Conservation (phyloP, 2,797 vertebrate species). For the Psittacula derbiana region DNA sequence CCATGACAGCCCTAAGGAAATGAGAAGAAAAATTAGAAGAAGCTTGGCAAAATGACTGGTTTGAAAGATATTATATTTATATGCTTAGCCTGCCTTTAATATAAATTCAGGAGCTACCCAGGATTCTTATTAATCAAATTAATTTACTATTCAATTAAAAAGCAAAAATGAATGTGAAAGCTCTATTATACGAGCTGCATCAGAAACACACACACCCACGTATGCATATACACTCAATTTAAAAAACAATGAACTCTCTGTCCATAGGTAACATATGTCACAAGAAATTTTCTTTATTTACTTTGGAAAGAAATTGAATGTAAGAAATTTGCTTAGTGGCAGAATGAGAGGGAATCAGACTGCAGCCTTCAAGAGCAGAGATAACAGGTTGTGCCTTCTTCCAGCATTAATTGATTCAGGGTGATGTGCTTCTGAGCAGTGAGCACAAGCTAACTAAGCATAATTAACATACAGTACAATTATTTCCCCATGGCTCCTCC, state of each 20-base stretch:
- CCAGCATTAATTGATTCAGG: not conserved
- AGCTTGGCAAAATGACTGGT: not conserved
- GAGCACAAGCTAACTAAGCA: not conserved
- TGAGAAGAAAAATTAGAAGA: not conserved
- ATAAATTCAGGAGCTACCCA: not conserved
- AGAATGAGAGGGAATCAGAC: not conserved
- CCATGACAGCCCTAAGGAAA: not conserved
- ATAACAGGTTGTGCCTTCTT: not conserved
- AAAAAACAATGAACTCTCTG: not conserved
- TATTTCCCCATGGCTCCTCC: not conserved
- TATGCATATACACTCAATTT: not conserved
- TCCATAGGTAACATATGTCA: not conserved
- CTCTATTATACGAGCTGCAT: not conserved
- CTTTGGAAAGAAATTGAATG: not conserved
- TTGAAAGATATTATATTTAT: not conserved
- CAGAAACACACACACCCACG: not conserved
- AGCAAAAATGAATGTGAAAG: slow-evolving; percentile 39
- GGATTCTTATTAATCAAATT: slow-evolving; percentile 50
- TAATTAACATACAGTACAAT: not conserved
- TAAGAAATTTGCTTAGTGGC: not conserved
- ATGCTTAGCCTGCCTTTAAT: not conserved
- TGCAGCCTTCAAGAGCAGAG: not conserved
- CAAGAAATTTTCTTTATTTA: not conserved
- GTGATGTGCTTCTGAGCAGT: not conserved
- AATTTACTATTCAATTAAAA: slow-evolving; percentile 65